Evolutionary conservation across 2,888 invertebrate species (phyloP), one percentile per base, ranked within the genome.

Genomic region (Epiblema foenella): DNA sequence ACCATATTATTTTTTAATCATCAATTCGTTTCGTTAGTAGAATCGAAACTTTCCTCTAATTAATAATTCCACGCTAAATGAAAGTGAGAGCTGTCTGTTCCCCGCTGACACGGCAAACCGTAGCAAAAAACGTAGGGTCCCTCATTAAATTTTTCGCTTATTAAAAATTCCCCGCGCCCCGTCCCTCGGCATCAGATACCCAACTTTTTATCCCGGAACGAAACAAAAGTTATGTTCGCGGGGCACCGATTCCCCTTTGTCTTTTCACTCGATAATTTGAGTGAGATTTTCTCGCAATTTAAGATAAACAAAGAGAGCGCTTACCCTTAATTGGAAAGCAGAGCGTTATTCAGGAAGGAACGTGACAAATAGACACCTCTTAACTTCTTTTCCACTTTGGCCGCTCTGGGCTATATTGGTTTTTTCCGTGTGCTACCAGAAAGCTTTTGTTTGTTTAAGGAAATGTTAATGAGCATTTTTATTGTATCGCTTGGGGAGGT

Each of bases 301-400:
- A 93, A 93, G 93, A 93, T 93, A 93, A 93, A 93, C 93, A 93
- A 93, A 93, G 93, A 90, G 93, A 90, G 88, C 91, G 91, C 91
- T 93, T 92, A 93, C 90, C 91, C 93, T 93, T 93, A 93, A 93
- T 93, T 93, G 93, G 93, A 92, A 92, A 93, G 93, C 93, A 91
- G 92, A 91, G 83, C 90, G 90, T 90, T 89, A 89, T 89, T 92
- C 92, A 89, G 90, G 90, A 92, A 89, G 89, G 86, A 92, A 93
- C 93, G 93, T 93, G 93, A 93, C 93, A 93, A 93, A 93, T 93
- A 93, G 93, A 93, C 93, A 93, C 92, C 93, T 93, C 93, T 93
- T 93, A 93, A 93, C 92, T 93, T 93, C 92, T 93, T 93, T 92
- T 88, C 90, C 91, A 89, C 90, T 92, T 89, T 85, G 83, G 87